phyloP scores from a whole-genome alignment of 2,113 vertebrate genomes.

The Progne subis region DNA sequence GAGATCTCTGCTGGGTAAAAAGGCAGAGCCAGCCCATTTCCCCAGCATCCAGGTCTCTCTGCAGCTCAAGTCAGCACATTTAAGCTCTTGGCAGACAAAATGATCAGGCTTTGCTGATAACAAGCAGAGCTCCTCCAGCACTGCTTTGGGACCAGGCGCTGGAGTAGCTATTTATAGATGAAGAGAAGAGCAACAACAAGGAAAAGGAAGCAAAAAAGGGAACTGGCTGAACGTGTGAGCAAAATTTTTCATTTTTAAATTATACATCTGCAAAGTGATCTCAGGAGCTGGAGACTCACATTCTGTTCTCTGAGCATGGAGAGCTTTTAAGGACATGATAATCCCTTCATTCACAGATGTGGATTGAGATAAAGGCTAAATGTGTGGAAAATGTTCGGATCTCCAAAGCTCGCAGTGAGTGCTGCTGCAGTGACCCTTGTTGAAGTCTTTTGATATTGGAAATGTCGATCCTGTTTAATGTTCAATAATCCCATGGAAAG shows the following conservation, averaged over 20 bases:
- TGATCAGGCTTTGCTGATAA: slow-evolving; percentile 17
- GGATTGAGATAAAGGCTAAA: neutral
- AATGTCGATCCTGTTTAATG: neutral
- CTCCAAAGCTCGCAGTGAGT: neutral
- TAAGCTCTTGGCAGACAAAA: neutral
- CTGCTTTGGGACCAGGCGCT: slow-evolving; percentile 24
- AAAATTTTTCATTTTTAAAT: slow-evolving; percentile 29
- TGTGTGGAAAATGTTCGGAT: neutral
- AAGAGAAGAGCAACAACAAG: slow-evolving; percentile 25
- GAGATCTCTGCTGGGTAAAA: neutral
- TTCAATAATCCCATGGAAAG: neutral
- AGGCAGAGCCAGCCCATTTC: neutral
- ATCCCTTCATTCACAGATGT: neutral
- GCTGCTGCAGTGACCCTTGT: neutral
- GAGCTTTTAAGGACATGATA: neutral
- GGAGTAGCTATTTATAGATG: slow-evolving; percentile 17
- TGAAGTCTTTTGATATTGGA: neutral
- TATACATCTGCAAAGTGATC: slow-evolving; percentile 13
- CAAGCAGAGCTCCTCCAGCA: slow-evolving; percentile 5
- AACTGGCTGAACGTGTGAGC: neutral
- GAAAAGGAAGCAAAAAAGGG: slow-evolving; percentile 5
- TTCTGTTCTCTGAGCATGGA: neutral
- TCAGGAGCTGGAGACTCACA: neutral
- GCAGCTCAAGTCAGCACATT: neutral
- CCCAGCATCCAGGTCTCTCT: neutral